phyloP scores from a whole-genome alignment of 2,888 invertebrate species.

The Nasonia oneida region DNA sequence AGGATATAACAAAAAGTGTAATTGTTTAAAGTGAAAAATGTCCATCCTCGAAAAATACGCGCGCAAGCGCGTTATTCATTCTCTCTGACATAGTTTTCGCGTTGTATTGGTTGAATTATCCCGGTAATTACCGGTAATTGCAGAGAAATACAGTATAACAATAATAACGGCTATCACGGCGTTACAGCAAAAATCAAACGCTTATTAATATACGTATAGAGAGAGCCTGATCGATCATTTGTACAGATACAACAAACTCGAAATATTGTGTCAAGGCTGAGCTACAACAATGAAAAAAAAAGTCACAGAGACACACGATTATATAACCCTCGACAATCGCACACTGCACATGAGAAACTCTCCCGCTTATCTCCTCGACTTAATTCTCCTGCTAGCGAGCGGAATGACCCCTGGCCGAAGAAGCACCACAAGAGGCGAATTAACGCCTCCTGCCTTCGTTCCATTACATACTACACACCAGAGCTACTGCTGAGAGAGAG shows the following conservation, averaged over 20 bases:
- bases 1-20: conserved; percentile 20
- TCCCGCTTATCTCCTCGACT: not conserved
- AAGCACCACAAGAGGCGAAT: conserved; percentile 6
- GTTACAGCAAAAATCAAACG: not conserved
- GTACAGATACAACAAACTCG: not conserved
- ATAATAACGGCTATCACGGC: not conserved
- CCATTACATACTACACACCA: not conserved
- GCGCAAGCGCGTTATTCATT: not conserved
- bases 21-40: conserved; percentile 38
- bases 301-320: not conserved
- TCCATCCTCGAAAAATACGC: not conserved
- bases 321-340: not conserved
- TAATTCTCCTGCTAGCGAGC: not conserved
- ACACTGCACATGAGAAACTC: not conserved
- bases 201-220: not conserved
- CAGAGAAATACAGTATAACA: conserved; percentile 22
- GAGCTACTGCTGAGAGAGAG: not conserved
- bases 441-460: conserved; percentile 38
- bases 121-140: conserved; percentile 28
- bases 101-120: conserved; percentile 38
- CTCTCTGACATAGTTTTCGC: conserved; percentile 22
- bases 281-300: not conserved
- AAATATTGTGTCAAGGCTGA: not conserved
- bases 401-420: not conserved
- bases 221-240: not conserved